Evolutionary conservation across 2,888 invertebrate species (phyloP), one percentile per base, ranked within the genome.

Genomic region (Drosophila infuscata): DNA sequence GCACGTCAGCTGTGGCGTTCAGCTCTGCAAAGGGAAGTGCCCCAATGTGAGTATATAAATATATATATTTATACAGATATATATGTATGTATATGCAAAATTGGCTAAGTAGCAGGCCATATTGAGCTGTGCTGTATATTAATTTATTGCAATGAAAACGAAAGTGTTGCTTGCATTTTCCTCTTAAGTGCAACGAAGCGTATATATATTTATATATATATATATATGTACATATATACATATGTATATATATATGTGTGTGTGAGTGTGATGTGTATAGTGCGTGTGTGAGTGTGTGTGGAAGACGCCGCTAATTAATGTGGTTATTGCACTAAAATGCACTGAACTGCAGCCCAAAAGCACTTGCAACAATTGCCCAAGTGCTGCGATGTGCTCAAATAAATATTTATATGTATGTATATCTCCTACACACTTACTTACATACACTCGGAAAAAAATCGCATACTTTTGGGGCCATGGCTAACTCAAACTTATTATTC

Each of bases 1-100:
- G 48, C 97, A 97, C 92, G 93, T 97, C 53, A 95, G 95, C n/a
- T 97, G 97, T 92, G 95, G 95, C 25, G 94, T 97, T 51, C 96
- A 96, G 82, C 93, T 97, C n/a, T 97, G 97, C 89, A 95, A 95
- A 92, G 95, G 95, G 58, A 94, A 94, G 74, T 97, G 97, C 89
- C 95, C 95, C 0, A 93, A 94, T 87, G 96, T 96, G 78, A 91
- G 91, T 92, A 43, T 43, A 20, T 3, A n/a, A 0, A 30, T 9
- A 9, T 7, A 30, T 43, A 36, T 12, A 43, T 33, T 12, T 35
- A 60, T 25, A 35, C 7, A 30, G 0, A 29, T 5, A 38, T 9
- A 6, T n/a, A n/a, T 29, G 17, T 46, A 54, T 20, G 17, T 65
- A 41, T 60, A 58, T 54, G 61, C 64, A 68, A 67, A 63, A 72